These are phyloP conservation scores for Chionoecetes opilio DNA, from an alignment of 1,140 invertebrate species.

Conservation along the genomic window DNA sequence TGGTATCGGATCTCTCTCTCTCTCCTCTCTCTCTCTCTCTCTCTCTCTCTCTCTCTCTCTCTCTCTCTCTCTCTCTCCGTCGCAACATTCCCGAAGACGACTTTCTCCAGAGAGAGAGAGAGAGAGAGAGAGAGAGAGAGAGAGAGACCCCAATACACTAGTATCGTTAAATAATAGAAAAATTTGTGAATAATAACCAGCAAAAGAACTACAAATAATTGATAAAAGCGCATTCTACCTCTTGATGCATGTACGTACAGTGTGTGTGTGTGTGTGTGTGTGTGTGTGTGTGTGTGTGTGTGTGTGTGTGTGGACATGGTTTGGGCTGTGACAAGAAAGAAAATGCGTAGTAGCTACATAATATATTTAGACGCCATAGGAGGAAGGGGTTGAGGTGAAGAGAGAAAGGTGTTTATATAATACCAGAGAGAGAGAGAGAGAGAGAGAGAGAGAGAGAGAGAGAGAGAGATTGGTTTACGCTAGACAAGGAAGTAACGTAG, in stretches of 20 bases:
- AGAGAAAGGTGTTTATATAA: slow-evolving; percentile 1
- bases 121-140: too few relatives aligned
- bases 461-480: too few relatives aligned
- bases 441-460: slow-evolving; percentile 25
- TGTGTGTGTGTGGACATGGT: slow-evolving; percentile 5
- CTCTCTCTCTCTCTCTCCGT: not conserved
- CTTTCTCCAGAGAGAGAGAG: not conserved
- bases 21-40: not conserved
- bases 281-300: not conserved
- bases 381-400: not conserved
- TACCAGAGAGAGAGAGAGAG: not conserved
- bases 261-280: slow-evolving; percentile 15
- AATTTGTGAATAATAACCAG: not conserved
- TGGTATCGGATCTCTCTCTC: not conserved
- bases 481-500: not conserved
- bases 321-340: not conserved
- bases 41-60: not conserved
- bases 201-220: not conserved
- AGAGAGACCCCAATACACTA: not conserved
- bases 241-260: not conserved
- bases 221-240: not conserved
- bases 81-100: not conserved
- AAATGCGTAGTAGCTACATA: not conserved
- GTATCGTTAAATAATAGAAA: not conserved
- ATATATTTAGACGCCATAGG: not conserved